Conservation (phyloP, 2,888 invertebrate species). For the Anorthoa munda region DNA sequence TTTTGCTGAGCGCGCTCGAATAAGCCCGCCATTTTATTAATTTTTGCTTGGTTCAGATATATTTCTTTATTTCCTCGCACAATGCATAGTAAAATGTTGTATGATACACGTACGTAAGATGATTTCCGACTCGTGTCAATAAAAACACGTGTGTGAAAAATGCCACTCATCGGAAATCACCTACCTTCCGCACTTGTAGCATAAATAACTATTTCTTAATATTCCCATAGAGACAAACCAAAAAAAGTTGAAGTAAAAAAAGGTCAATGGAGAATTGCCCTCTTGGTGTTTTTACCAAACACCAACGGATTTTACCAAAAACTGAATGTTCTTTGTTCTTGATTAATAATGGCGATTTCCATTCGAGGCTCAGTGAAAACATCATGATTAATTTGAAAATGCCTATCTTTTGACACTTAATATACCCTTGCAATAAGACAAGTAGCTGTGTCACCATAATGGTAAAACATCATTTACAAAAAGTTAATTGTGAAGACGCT, state of each 20-base stretch:
- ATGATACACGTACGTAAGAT: too few species aligned
- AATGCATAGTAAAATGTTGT: too few species aligned
- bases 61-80: too few species aligned
- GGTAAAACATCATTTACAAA: conserved; percentile 6
- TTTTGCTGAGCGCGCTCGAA: too few species aligned
- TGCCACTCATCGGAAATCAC: too few species aligned
- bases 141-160: too few species aligned
- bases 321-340: conserved; percentile 51
- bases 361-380: conserved; percentile 33
- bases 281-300: conserved; percentile 45
- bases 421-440: conserved; percentile 29
- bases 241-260: conserved; percentile 25
- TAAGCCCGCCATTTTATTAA: too few species aligned
- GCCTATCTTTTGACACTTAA: conserved; percentile 43
- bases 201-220: too few species aligned
- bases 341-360: conserved; percentile 57
- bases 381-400: conserved; percentile 35
- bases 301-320: conserved; percentile 59
- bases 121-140: too few species aligned
- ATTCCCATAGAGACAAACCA: conserved; percentile 5
- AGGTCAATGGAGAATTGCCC: conserved; percentile 41
- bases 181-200: too few species aligned
- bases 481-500: not conserved
- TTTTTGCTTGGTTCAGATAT: too few species aligned
- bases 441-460: conserved; percentile 30